These are phyloP conservation scores for Peromyscus polionotus DNA, from an alignment of 2,113 vertebrate genomes.

Conservation along the genomic window DNA sequence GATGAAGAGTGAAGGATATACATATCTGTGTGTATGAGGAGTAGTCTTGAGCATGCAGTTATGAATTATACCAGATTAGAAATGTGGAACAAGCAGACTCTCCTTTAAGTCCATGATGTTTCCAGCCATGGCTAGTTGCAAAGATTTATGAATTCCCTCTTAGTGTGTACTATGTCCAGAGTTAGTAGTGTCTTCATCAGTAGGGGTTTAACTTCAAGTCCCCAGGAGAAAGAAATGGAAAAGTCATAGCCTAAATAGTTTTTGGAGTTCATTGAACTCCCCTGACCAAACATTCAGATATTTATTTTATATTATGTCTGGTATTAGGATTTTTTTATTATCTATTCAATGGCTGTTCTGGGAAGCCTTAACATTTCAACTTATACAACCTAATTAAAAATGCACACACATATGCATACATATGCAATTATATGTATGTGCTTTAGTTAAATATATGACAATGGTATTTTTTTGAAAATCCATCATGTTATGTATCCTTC, in stretches of 20 bases:
- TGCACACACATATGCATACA: not conserved
- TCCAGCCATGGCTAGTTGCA: not conserved
- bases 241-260: not conserved
- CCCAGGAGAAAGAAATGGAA: not conserved
- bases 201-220: not conserved
- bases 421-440: not conserved
- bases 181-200: not conserved
- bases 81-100: not conserved
- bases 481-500: not conserved
- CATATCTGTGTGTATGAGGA: not conserved
- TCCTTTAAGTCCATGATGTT: not conserved
- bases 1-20: rapidly evolving
- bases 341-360: not conserved
- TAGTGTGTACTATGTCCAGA: not conserved
- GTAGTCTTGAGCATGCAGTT: no score
- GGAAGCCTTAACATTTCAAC: not conserved
- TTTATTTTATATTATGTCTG: not conserved
- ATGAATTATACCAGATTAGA: not conserved
- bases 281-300: not conserved
- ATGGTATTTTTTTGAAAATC: not conserved
- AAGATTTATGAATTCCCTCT: not conserved
- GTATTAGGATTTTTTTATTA: not conserved
- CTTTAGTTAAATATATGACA: not conserved
- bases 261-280: not conserved
- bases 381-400: not conserved